Evolutionary conservation across 2,888 invertebrate species (phyloP).

Genomic region (Catotricha subobsoleta): DNA sequence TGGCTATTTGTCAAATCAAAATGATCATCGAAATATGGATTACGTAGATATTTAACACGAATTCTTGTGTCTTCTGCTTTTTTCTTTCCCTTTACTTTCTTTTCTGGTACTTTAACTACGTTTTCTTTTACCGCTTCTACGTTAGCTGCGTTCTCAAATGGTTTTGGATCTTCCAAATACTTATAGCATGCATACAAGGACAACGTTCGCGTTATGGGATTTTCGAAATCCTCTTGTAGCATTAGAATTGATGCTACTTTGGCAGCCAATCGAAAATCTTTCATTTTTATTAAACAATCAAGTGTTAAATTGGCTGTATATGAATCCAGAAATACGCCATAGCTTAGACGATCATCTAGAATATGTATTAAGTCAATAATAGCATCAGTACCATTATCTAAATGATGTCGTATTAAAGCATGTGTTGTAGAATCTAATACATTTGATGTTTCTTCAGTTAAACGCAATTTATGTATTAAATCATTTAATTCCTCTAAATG

Average conservation of each 20-base stretch:
- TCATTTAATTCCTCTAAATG: conserved; percentile 56
- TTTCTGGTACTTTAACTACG: conserved; percentile 14
- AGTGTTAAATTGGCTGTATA: conserved; percentile 62
- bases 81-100: conserved; percentile 20
- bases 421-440: conserved; percentile 66
- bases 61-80: conserved; percentile 49
- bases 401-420: conserved; percentile 49
- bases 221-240: conserved; percentile 72
- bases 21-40: conserved; percentile 75
- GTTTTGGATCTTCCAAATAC: conserved; percentile 37
- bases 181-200: conserved; percentile 58
- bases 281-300: conserved; percentile 52
- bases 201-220: conserved; percentile 48
- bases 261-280: conserved; percentile 53
- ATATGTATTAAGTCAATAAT: conserved; percentile 45
- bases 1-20: conserved; percentile 61
- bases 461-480: conserved; percentile 49
- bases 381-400: conserved; percentile 19
- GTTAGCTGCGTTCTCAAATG: conserved; percentile 21
- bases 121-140: conserved; percentile 16
- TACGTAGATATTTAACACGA: conserved; percentile 59
- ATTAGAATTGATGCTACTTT: conserved; percentile 60
- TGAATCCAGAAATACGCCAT: conserved; percentile 80
- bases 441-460: conserved; percentile 50
- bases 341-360: conserved; percentile 64